phyloP scores from a whole-genome alignment of 2,113 vertebrate species.

The Lucifuga dentata region DNA sequence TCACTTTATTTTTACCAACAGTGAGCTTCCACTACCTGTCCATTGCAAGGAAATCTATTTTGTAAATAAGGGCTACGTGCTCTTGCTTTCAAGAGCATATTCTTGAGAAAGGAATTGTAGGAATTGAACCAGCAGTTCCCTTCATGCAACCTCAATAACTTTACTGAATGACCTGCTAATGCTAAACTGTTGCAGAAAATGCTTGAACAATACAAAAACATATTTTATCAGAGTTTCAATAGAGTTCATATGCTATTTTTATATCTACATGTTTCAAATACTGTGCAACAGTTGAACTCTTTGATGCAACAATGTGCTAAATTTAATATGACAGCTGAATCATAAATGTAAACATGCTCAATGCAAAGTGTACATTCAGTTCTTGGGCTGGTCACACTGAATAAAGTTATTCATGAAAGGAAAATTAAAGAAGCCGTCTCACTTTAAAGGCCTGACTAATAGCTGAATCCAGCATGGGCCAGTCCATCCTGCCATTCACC shows the following conservation, averaged over 20 bases:
- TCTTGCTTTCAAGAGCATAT: background rate
- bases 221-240: too few species aligned
- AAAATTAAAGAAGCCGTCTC: conserved; percentile 39
- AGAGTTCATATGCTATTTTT: background rate
- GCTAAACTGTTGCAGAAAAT: background rate
- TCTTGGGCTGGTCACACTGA: background rate
- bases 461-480: conserved; percentile 93
- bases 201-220: too few species aligned
- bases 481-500: conserved; percentile 92
- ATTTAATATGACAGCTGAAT: conserved; percentile 37
- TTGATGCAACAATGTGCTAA: background rate
- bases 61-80: background rate
- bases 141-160: background rate
- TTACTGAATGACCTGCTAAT: background rate
- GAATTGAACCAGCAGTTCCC: background rate
- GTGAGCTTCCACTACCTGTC: background rate
- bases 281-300: background rate
- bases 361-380: conserved; percentile 37
- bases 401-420: background rate
- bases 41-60: background rate
- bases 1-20: background rate
- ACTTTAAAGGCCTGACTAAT: conserved; percentile 96
- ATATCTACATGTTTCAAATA: background rate
- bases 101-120: too few species aligned
- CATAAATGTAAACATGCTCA: background rate